phyloP scores from a whole-genome alignment of 2,888 invertebrate species.

The Malacosoma neustria region DNA sequence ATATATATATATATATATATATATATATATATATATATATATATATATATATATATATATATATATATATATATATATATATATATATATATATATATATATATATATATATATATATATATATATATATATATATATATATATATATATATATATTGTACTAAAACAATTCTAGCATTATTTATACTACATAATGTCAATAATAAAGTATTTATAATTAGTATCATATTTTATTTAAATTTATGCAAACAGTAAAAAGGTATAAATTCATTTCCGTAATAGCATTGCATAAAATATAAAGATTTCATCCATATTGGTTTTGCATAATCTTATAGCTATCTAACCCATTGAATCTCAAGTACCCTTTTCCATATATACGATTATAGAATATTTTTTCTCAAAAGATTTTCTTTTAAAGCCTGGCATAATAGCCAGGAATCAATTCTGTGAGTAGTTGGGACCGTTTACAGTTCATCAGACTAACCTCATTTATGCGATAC shows the following conservation, averaged over 20 bases:
- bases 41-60: too few species aligned
- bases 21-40: too few species aligned
- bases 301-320: not conserved
- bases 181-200: too few species aligned
- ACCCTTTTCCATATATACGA: not conserved
- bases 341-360: not conserved
- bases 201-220: too few species aligned
- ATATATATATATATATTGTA: too few species aligned
- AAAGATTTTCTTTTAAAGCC: not conserved
- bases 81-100: too few species aligned
- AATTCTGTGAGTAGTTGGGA: conserved; percentile 6
- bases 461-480: not conserved
- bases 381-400: not conserved
- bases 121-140: too few species aligned
- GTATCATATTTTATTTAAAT: too few species aligned
- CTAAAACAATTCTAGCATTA: too few species aligned
- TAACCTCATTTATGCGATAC: conserved; percentile 3
- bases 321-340: not conserved
- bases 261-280: not conserved
- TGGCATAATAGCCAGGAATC: not conserved
- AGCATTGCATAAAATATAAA: not conserved
- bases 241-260: not conserved
- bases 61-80: too few species aligned
- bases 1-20: too few species aligned
- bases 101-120: too few species aligned